A percentile compares a stretch with the other conserved stretches of the same genome.
These are phyloP conservation scores for Drosophila malerkotliana DNA, from an alignment of 1,140 invertebrate genomes.

Conservation along the genomic window DNA sequence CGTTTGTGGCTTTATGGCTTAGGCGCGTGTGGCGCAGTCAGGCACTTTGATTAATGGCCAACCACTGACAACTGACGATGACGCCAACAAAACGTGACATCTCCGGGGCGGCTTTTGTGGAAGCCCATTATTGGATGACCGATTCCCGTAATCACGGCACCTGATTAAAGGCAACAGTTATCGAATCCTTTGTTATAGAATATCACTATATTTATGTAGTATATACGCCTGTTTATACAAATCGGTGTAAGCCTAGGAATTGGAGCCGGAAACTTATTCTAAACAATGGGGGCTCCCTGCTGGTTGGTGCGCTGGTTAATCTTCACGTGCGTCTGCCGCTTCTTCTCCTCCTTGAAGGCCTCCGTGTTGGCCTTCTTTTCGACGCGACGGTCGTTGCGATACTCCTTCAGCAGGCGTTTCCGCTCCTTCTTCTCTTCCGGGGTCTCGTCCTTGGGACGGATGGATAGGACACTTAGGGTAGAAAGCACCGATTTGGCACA, in stretches of 20 bases:
- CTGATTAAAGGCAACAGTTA: slow-evolving; percentile 28
- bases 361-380: slow-evolving; percentile 94
- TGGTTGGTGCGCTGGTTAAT: slow-evolving; percentile 90
- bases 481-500: slow-evolving; percentile 89
- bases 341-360: slow-evolving; percentile 95
- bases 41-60: slow-evolving; percentile 49
- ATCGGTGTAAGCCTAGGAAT: slow-evolving; percentile 38
- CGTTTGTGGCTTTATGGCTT: slow-evolving; percentile 26
- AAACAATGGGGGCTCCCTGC: slow-evolving; percentile 89
- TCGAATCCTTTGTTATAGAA: slow-evolving; percentile 25
- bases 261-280: slow-evolving; percentile 46
- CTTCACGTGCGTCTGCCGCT: slow-evolving; percentile 90
- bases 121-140: neutral
- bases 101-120: slow-evolving; percentile 3
- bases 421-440: slow-evolving; percentile 91
- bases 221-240: slow-evolving; percentile 32
- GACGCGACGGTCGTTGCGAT: slow-evolving; percentile 91
- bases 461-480: slow-evolving; percentile 88
- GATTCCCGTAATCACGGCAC: slow-evolving; percentile 8
- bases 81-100: slow-evolving; percentile 47
- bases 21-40: slow-evolving; percentile 29
- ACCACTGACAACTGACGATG: slow-evolving; percentile 24
- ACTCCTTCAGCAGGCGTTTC: slow-evolving; percentile 93
- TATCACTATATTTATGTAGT: slow-evolving; percentile 45
- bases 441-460: slow-evolving; percentile 92